Conservation (phyloP, 2,113 vertebrate species). For the Cyanistes caeruleus region DNA sequence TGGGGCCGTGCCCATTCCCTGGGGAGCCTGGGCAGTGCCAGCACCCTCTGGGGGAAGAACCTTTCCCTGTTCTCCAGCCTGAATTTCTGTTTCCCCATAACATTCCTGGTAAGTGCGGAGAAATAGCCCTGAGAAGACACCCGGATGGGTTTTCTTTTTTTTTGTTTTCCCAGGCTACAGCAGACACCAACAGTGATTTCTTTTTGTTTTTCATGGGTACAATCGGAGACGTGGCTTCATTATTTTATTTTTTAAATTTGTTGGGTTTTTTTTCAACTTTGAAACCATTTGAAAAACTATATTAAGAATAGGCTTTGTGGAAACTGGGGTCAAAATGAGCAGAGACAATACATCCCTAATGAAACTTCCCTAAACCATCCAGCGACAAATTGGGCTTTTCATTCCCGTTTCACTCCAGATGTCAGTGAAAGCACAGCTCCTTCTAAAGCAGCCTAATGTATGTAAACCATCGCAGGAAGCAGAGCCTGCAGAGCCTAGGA, state of each 20-base stretch:
- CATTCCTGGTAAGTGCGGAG: background rate
- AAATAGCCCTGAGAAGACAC: background rate
- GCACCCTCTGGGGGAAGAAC: background rate
- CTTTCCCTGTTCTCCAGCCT: background rate
- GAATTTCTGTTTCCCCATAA: background rate
- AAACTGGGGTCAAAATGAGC: background rate
- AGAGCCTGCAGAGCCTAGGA: background rate
- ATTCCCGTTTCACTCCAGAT: constrained; percentile 56
- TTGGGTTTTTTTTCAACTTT: background rate
- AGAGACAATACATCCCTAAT: constrained; percentile 34
- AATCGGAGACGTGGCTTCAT: background rate
- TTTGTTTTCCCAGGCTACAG: background rate
- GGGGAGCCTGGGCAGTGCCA: background rate
- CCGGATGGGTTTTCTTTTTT: background rate
- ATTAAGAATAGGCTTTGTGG: background rate
- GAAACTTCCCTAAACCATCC: constrained; percentile 13
- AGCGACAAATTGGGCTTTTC: constrained; percentile 45
- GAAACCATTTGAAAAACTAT: background rate
- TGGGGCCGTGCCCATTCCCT: fast-evolving
- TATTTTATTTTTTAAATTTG: background rate
- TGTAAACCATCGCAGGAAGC: constrained; percentile 53
- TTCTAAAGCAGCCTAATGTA: constrained; percentile 47
- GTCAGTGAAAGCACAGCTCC: constrained; percentile 47
- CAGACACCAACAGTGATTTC: background rate
- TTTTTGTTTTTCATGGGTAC: background rate